Conservation (phyloP, 1,140 invertebrate genomes). For the Neotoxoptera formosana region DNA sequence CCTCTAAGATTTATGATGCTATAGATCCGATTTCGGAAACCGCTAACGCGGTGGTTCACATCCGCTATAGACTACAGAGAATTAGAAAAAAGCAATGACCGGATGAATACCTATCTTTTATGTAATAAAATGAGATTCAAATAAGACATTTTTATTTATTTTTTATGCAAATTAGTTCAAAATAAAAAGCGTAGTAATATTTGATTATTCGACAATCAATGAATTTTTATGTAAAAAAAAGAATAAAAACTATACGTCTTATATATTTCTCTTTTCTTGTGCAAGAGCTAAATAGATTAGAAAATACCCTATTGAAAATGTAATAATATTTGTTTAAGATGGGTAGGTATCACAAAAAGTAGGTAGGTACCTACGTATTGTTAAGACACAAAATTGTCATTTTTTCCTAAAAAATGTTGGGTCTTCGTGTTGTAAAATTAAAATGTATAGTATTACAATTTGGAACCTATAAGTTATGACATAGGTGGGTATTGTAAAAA, state of each 20-base stretch:
- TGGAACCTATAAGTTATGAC: too few species aligned
- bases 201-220: neutral
- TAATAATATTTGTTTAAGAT: neutral
- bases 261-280: neutral
- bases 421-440: neutral
- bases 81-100: constrained; percentile 21
- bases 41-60: constrained; percentile 26
- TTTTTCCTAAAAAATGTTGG: neutral
- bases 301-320: neutral
- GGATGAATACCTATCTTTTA: neutral
- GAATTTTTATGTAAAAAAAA: neutral
- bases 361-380: neutral
- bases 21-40: constrained; percentile 31
- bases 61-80: neutral
- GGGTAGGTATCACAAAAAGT: neutral
- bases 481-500: neutral
- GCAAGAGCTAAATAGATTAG: neutral
- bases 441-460: too few species aligned
- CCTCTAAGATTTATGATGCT: constrained; percentile 36
- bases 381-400: neutral
- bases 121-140: neutral
- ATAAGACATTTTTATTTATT: constrained; percentile 19
- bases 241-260: too few species aligned
- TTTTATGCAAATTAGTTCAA: neutral
- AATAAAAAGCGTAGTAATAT: neutral